Conservation (phyloP, 2,797 vertebrate genomes). For the Phataginus tetradactyla region DNA sequence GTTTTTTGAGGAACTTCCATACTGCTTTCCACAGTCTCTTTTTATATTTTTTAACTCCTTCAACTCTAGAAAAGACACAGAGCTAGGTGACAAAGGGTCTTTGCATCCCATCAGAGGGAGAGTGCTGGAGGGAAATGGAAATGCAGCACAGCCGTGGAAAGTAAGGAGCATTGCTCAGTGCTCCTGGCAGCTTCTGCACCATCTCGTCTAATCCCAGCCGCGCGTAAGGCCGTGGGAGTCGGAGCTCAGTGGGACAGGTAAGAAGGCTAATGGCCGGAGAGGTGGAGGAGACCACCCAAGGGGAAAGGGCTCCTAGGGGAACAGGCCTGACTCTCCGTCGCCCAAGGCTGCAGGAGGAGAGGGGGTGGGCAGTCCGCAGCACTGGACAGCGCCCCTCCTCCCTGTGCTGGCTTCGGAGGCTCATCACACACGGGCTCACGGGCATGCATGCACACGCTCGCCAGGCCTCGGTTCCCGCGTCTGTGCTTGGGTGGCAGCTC, state of each 20-base stretch:
- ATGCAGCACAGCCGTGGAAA: not conserved
- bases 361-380: not conserved
- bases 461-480: not conserved
- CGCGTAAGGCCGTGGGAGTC: not conserved
- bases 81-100: not conserved
- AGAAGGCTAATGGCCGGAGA: not conserved
- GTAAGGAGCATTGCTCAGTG: not conserved
- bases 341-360: not conserved
- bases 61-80: not conserved
- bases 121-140: not conserved
- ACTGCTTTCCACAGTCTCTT: not conserved
- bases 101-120: not conserved
- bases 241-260: not conserved
- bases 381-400: not conserved
- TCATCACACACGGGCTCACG: not conserved
- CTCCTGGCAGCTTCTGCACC: not conserved
- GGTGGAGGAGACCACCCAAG: not conserved
- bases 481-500: not conserved
- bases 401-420: not conserved
- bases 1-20: too few species aligned
- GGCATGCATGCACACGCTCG: rapidly evolving
- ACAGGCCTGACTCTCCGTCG: not conserved
- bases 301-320: too few species aligned
- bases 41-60: not conserved
- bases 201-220: not conserved